Base-by-base conservation (phyloP, 2,888 invertebrate genomes). In the Gnatocerus cornutus region DNA sequence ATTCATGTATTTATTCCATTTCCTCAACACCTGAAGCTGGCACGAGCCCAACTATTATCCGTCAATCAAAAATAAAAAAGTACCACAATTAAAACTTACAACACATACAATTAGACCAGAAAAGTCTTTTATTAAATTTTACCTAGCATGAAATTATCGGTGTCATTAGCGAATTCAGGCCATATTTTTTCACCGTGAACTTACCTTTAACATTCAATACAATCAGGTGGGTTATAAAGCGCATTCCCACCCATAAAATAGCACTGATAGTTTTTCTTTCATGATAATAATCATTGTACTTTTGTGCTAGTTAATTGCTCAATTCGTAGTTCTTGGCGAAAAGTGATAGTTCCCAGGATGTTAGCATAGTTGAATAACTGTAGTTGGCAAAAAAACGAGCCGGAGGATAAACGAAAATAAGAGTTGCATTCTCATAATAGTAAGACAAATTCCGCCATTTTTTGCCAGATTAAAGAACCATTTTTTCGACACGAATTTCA, bases 281-380 rank as follows among this genome's bases (percentile, higher is more conserved):
- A 37, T 37, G 37, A 37, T 37, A 37, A 37, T 37, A n/a, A 37
- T 37, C 37, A n/a, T 37, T 37, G 37, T 30, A 13, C n/a, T 41
- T 13, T 41, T 12, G 12, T 41, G 12, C 41, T 12, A 41, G 41
- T 41, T 41, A 41, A 12, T 41, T 41, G n/a, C 41, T 41, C 41
- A n/a, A n/a, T 41, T 41, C 41, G n/a, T 12, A 6, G 12, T 10
- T 41, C 41, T 41, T 41, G 41, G 21, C 48, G 14, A 62, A 62
- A 62, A 62, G 62, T 41, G 62, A 62, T 37, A 62, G 62, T 50
- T 62, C 62, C 50, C 50, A 61, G 29, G 52, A 52, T 52, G 52
- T 13, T 52, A 50, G 29, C 27, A n/a, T 29, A 53, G 62, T 59
- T 59, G 29, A 37, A 46, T 59, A 59, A 59, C 59, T 59, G 62